phyloP scores from a whole-genome alignment of 2,797 vertebrate species.

The Hemitrygon akajei region DNA sequence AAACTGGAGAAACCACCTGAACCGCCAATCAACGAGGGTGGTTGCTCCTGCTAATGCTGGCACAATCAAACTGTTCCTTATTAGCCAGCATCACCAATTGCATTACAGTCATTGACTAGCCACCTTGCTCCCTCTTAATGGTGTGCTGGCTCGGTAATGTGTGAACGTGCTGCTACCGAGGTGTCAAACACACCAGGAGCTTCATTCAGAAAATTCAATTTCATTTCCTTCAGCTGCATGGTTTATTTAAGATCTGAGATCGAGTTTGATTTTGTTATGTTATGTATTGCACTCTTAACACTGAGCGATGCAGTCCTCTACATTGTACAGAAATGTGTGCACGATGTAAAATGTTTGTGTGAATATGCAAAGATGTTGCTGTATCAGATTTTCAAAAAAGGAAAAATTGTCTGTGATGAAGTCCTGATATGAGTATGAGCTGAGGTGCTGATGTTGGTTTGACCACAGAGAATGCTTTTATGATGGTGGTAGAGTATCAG shows the following conservation, averaged over 20 bases:
- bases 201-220: conserved; percentile 36
- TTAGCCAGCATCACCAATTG: conserved; percentile 60
- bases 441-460: conserved; percentile 11
- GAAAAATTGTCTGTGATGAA: conserved; percentile 23
- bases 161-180: conserved; percentile 21
- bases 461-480: not conserved
- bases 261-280: conserved; percentile 63
- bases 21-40: conserved; percentile 82
- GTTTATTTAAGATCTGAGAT: conserved; percentile 74
- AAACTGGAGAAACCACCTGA: conserved; percentile 81
- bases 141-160: conserved; percentile 49
- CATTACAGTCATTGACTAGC: conserved; percentile 61
- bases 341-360: conserved; percentile 37
- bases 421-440: conserved; percentile 20
- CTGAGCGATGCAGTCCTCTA: conserved; percentile 29
- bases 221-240: conserved; percentile 73
- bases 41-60: conserved; percentile 79
- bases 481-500: too few species aligned
- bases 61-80: conserved; percentile 67
- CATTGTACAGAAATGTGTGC: conserved; percentile 34
- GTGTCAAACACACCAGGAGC: conserved; percentile 9
- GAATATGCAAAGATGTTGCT: conserved; percentile 37
- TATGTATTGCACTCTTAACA: conserved; percentile 68
- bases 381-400: conserved; percentile 23
- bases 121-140: conserved; percentile 62